phyloP scores from a whole-genome alignment of 2,888 invertebrate genomes.

The Polydesmus complanatus region DNA sequence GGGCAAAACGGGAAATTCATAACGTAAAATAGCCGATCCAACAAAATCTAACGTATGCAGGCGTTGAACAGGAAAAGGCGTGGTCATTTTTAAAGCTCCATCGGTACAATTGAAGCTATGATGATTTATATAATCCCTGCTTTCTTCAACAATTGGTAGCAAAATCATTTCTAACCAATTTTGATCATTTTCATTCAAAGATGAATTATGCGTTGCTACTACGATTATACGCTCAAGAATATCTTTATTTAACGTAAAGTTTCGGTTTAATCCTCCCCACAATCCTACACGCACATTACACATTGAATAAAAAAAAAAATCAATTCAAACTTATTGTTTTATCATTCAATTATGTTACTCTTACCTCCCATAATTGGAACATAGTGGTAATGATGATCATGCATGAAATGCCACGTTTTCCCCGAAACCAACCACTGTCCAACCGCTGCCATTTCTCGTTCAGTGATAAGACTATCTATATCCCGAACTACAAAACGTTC shows the following conservation, averaged over 20 bases:
- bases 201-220: too few species aligned
- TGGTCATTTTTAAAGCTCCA: too few species aligned
- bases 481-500: constrained; percentile 21
- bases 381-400: constrained; percentile 20
- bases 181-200: too few species aligned
- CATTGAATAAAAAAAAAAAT: too few species aligned
- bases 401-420: constrained; percentile 21
- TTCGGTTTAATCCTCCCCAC: constrained; percentile 2
- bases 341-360: neutral
- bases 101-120: constrained; percentile 10
- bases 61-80: too few species aligned
- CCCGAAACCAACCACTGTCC: constrained; percentile 19
- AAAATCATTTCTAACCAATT: too few species aligned
- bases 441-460: constrained; percentile 21
- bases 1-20: neutral
- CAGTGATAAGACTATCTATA: constrained; percentile 19
- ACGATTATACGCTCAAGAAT: too few species aligned
- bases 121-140: neutral
- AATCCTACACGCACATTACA: neutral
- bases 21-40: neutral
- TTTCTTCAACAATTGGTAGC: neutral
- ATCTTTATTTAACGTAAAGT: neutral
- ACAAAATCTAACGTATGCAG: neutral
- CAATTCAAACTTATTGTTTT: too few species aligned
- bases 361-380: constrained; percentile 10